phyloP scores from a whole-genome alignment of 1,140 invertebrate species.

The Plectrocnemia conspersa region DNA sequence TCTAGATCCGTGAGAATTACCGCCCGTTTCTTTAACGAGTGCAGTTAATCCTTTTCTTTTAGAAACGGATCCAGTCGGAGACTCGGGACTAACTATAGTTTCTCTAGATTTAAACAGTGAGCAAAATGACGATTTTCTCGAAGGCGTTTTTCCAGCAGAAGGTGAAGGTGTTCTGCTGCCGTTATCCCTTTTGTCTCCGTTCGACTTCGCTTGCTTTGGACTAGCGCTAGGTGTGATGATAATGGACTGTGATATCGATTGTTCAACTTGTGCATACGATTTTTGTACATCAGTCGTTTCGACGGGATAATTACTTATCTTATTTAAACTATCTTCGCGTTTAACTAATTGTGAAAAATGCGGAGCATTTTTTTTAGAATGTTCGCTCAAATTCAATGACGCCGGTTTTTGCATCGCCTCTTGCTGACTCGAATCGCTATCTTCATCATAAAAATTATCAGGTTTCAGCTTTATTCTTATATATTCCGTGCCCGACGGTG shows the following conservation, averaged over 20 bases:
- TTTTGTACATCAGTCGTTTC: slow-evolving; percentile 33
- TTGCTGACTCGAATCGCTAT: slow-evolving; percentile 34
- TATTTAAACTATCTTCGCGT: slow-evolving; percentile 33
- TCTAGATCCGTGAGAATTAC: slow-evolving; percentile 39
- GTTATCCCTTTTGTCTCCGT: slow-evolving; percentile 36
- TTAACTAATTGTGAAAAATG: slow-evolving; percentile 38
- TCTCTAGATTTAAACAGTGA: slow-evolving; percentile 67
- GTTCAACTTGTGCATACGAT: not conserved
- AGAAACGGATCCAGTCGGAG: slow-evolving; percentile 51
- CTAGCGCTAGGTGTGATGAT: slow-evolving; percentile 44
- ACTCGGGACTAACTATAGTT: slow-evolving; percentile 61
- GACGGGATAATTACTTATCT: slow-evolving; percentile 28
- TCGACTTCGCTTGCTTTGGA: slow-evolving; percentile 43
- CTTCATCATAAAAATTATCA: slow-evolving; percentile 58
- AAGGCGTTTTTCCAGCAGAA: slow-evolving; percentile 52
- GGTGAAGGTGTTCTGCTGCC: slow-evolving; percentile 50
- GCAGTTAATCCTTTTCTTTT: slow-evolving; percentile 38
- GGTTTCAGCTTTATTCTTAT: slow-evolving; percentile 63
- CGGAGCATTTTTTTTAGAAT: slow-evolving; percentile 34
- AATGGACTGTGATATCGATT: slow-evolving; percentile 9
- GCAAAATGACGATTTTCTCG: slow-evolving; percentile 73
- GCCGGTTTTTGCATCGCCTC: slow-evolving; percentile 45
- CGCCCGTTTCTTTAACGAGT: slow-evolving; percentile 21
- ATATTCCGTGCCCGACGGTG: slow-evolving; percentile 51
- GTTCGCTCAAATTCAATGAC: slow-evolving; percentile 45